These are phyloP conservation scores for Saguinus midas DNA, from an alignment of 2,113 vertebrate genomes.

Conservation along the genomic window DNA sequence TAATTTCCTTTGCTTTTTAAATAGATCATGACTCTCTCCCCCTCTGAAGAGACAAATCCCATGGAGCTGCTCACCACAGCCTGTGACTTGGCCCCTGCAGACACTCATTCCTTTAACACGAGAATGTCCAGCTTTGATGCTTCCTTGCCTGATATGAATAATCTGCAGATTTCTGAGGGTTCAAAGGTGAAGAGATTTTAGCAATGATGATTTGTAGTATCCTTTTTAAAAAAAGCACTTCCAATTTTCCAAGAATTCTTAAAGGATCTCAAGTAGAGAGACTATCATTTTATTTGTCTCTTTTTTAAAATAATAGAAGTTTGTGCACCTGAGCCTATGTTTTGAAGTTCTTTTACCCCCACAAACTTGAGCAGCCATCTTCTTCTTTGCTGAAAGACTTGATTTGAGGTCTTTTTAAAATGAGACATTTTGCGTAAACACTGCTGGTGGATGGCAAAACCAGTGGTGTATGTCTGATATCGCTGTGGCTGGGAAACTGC, in stretches of 20 bases:
- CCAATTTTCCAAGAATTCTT: conserved; percentile 39
- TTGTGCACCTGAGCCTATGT: not conserved
- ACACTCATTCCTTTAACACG: conserved; percentile 86
- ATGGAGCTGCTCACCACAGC: conserved; percentile 86
- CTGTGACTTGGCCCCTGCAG: conserved; percentile 85
- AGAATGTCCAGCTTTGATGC: conserved; percentile 89
- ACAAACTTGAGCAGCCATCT: not conserved
- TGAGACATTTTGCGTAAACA: conserved; percentile 6
- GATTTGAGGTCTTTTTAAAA: conserved; percentile 35
- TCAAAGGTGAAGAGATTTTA: conserved; percentile 90
- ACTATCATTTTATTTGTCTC: not conserved
- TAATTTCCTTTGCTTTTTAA: conserved; percentile 71
- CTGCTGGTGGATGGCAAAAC: conserved; percentile 19
- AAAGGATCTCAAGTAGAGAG: not conserved
- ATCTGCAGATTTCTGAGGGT: conserved; percentile 93
- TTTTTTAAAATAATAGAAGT: not conserved
- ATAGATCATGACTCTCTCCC: conserved; percentile 93
- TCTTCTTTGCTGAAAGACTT: not conserved
- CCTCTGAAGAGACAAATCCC: conserved; percentile 89
- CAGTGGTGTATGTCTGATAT: conserved; percentile 32
- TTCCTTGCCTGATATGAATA: conserved; percentile 89
- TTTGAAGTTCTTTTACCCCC: not conserved
- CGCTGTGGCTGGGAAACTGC: conserved; percentile 26
- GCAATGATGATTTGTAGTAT: conserved; percentile 72
- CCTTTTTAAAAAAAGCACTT: conserved; percentile 23